These are phyloP conservation scores for Psilopogon haemacephalus DNA, from an alignment of 2,113 vertebrate species.

Conservation along the genomic window DNA sequence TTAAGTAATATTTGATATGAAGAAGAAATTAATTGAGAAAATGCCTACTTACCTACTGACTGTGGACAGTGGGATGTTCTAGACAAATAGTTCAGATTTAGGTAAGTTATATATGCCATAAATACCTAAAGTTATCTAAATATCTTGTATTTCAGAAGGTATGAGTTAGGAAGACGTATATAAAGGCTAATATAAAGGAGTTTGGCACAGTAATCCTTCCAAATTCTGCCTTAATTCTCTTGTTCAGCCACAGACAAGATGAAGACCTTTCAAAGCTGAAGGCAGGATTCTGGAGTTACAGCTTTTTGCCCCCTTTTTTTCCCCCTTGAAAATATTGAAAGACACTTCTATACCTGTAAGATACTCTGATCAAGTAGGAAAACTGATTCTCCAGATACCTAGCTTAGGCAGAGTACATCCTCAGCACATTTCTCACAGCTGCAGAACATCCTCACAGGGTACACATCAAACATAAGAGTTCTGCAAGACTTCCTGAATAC, in stretches of 20 bases:
- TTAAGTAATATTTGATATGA: not conserved
- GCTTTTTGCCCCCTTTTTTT: not conserved
- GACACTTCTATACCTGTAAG: not conserved
- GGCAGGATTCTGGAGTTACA: not conserved
- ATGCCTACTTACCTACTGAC: not conserved
- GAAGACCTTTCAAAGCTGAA: not conserved
- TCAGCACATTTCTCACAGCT: not conserved
- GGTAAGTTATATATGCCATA: not conserved
- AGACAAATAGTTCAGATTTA: not conserved
- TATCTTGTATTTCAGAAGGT: not conserved
- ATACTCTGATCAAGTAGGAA: not conserved
- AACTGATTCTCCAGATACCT: not conserved
- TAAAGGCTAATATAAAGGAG: not conserved
- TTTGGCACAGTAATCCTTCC: not conserved
- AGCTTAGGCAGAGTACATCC: rapidly evolving
- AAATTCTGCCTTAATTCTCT: not conserved
- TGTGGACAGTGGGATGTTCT: not conserved
- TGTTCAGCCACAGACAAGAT: not conserved
- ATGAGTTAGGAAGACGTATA: not conserved
- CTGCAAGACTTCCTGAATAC: not conserved
- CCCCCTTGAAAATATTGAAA: not conserved
- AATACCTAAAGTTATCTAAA: not conserved
- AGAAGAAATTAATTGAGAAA: not conserved
- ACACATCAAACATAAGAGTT: not conserved
- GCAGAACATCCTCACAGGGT: not conserved